phyloP scores from a whole-genome alignment of 1,140 invertebrate species.

The Ips typographus region DNA sequence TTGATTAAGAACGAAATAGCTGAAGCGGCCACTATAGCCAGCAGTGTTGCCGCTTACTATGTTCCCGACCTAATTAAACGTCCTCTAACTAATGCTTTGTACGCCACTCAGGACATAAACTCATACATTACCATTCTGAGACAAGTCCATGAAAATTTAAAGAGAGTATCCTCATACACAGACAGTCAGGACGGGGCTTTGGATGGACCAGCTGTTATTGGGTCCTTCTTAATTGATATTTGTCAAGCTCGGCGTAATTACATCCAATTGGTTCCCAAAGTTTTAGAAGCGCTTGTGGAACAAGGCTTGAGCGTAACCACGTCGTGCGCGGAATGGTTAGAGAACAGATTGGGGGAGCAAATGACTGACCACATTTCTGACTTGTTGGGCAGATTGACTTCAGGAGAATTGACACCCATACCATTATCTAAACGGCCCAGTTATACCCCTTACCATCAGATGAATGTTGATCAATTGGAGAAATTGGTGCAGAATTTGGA shows the following conservation, averaged over 20 bases:
- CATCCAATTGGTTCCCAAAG: constrained; percentile 46
- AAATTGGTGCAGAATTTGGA: constrained; percentile 56
- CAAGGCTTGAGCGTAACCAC: constrained; percentile 66
- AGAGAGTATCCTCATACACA: constrained; percentile 31
- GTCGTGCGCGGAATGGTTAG: constrained; percentile 59
- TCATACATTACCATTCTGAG: constrained; percentile 57
- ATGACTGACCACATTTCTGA: constrained; percentile 63
- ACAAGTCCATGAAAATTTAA: constrained; percentile 53
- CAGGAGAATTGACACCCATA: constrained; percentile 59
- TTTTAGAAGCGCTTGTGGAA: constrained; percentile 58
- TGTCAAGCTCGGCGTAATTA: constrained; percentile 42
- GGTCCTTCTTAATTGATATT: constrained; percentile 57
- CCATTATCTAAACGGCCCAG: constrained; percentile 50
- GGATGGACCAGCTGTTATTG: constrained; percentile 52
- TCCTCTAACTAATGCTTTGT: constrained; percentile 59
- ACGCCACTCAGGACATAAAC: constrained; percentile 60
- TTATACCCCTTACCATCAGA: constrained; percentile 44
- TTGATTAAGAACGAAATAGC: constrained; percentile 57
- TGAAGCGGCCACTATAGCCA: constrained; percentile 59
- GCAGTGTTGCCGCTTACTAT: constrained; percentile 59
- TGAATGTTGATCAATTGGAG: constrained; percentile 56
- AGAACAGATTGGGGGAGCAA: constrained; percentile 62
- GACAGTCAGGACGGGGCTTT: constrained; percentile 22
- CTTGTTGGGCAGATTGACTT: constrained; percentile 63
- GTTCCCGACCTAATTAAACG: constrained; percentile 55